phyloP scores from a whole-genome alignment of 2,113 vertebrate species.

The Periophthalmodon schlosseri region DNA sequence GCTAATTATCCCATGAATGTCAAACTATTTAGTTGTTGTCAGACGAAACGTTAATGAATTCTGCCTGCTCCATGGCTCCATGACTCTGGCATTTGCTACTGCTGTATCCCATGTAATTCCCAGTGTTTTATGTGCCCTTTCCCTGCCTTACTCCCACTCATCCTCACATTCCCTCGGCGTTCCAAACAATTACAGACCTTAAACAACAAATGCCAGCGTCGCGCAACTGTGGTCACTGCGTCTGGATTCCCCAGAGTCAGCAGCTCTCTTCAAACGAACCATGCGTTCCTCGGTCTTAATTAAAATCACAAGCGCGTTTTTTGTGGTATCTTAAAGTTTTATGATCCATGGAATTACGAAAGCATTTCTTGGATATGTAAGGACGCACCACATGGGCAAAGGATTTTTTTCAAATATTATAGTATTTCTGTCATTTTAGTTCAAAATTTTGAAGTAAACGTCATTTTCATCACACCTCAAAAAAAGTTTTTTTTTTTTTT shows the following conservation, averaged over 20 bases:
- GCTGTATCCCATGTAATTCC: slow-evolving; percentile 18
- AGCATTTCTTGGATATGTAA: slow-evolving; percentile 33
- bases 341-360: slow-evolving; percentile 47
- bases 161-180: slow-evolving; percentile 5
- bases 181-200: slow-evolving; percentile 37
- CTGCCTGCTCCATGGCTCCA: neutral
- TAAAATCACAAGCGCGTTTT: slow-evolving; percentile 53
- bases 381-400: slow-evolving; percentile 23
- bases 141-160: slow-evolving; percentile 29
- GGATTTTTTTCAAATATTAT: no score
- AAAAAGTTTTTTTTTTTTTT: no score
- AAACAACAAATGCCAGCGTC: slow-evolving; percentile 22
- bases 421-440: no score
- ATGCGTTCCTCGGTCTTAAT: slow-evolving; percentile 42
- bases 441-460: no score
- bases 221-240: slow-evolving; percentile 25
- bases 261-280: slow-evolving; percentile 34
- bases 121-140: neutral
- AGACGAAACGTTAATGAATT: slow-evolving; percentile 9
- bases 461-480: no score
- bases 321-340: slow-evolving; percentile 50
- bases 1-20: slow-evolving; percentile 8
- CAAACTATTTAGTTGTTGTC: slow-evolving; percentile 12
- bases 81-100: neutral
- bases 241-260: slow-evolving; percentile 43